A percentile compares a stretch with the other conserved stretches of the same genome.
phyloP scores from a whole-genome alignment of 2,113 vertebrate species.

The Ceyx cyanopectus region DNA sequence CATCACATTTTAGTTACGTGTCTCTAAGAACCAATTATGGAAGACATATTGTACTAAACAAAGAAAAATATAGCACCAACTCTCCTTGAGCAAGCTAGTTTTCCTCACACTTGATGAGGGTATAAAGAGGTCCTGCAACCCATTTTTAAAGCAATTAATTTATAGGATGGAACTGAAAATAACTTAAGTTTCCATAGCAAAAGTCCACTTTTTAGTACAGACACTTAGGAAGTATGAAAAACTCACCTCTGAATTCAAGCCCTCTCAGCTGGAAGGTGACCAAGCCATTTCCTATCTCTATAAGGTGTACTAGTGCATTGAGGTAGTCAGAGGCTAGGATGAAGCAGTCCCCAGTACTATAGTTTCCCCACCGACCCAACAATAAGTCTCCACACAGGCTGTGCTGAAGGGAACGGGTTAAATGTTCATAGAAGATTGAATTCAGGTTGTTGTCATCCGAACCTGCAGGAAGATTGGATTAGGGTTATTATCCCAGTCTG shows the following conservation, averaged over 20 bases:
- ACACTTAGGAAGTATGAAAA: no score
- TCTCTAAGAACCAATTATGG: no score
- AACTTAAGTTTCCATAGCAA: no score
- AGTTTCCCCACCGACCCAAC: conserved; percentile 90
- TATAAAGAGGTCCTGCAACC: no score
- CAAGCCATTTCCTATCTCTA: conserved; percentile 90
- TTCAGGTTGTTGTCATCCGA: conserved; percentile 93
- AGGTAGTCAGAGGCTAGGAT: conserved; percentile 94
- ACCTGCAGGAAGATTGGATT: conserved; percentile 84
- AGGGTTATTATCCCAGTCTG: conserved; percentile 66
- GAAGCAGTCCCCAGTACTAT: conserved; percentile 91
- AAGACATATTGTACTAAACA: no score
- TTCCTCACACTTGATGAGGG: no score
- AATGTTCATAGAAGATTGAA: conserved; percentile 92
- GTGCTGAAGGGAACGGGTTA: conserved; percentile 90
- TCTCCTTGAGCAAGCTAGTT: no score
- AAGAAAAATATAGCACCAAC: no score
- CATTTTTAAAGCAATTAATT: no score
- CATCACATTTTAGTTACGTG: no score
- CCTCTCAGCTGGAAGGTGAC: conserved; percentile 91
- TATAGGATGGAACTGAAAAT: no score
- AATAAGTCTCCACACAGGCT: conserved; percentile 89
- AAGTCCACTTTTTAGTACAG: no score
- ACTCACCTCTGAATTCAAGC: conserved; percentile 89
- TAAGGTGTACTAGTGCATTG: conserved; percentile 90